Conservation (phyloP, 2,888 invertebrate genomes). For the Cephus nigrinus region DNA sequence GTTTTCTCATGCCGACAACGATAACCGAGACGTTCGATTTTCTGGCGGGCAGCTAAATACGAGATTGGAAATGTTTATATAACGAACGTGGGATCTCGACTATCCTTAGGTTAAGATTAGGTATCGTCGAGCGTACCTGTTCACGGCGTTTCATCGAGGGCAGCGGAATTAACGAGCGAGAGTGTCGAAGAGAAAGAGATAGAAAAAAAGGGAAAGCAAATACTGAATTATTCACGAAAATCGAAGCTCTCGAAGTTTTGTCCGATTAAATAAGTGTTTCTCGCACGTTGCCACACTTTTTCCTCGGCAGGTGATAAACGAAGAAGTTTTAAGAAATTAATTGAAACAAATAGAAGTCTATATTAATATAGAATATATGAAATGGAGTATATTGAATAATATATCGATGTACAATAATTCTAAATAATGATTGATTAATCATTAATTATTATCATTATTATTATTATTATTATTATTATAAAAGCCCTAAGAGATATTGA, state of each 20-base stretch:
- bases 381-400: slow-evolving; percentile 64
- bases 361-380: slow-evolving; percentile 63
- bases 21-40: background rate
- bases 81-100: background rate
- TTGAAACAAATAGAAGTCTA: slow-evolving; percentile 56
- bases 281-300: slow-evolving; percentile 53
- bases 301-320: slow-evolving; percentile 55
- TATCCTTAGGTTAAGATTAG: background rate
- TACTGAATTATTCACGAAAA: background rate
- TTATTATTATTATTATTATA: slow-evolving; percentile 4
- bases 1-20: background rate
- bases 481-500: slow-evolving; percentile 7
- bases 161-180: slow-evolving; percentile 7
- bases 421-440: slow-evolving; percentile 56
- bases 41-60: background rate
- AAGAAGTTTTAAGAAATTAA: slow-evolving; percentile 40
- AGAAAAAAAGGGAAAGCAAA: background rate
- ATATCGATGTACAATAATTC: slow-evolving; percentile 65
- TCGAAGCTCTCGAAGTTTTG: slow-evolving; percentile 19
- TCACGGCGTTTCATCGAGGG: slow-evolving; percentile 2
- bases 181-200: background rate
- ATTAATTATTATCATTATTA: slow-evolving; percentile 4
- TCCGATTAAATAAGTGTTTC: slow-evolving; percentile 49
- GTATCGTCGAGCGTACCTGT: background rate
- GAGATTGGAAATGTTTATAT: background rate